Evolutionary conservation across 2,888 invertebrate genomes (phyloP).

Genomic region (Chouioia cunea): DNA sequence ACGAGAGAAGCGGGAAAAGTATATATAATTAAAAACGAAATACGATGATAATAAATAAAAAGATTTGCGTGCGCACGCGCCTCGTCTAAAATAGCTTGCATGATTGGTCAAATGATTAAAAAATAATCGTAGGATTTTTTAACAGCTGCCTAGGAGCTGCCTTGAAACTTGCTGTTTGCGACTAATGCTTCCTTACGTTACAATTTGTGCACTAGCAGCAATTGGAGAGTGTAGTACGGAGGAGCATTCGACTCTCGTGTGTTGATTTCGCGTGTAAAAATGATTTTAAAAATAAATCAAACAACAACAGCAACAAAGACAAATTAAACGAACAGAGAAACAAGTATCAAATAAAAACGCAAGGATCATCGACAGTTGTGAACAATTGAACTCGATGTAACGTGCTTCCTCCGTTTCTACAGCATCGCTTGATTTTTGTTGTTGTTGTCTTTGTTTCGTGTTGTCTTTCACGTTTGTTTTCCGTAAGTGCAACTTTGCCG

Average conservation of each 20-base stretch:
- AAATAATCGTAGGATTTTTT: slow-evolving; percentile 9
- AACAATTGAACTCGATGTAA: not conserved
- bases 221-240: slow-evolving; percentile 48
- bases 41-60: slow-evolving; percentile 37
- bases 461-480: not conserved
- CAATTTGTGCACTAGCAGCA: slow-evolving; percentile 60
- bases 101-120: slow-evolving; percentile 38
- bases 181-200: slow-evolving; percentile 45
- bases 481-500: slow-evolving; percentile 29
- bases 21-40: slow-evolving; percentile 21
- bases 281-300: not conserved
- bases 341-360: slow-evolving; percentile 10
- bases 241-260: slow-evolving; percentile 18
- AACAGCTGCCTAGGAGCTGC: slow-evolving; percentile 37
- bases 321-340: slow-evolving; percentile 6
- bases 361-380: not conserved
- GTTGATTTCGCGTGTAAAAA: not conserved
- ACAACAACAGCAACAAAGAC: not conserved
- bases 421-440: slow-evolving; percentile 12
- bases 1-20: slow-evolving; percentile 25
- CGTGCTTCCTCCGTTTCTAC: slow-evolving; percentile 31
- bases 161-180: slow-evolving; percentile 16
- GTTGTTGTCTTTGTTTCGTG: not conserved
- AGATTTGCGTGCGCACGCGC: slow-evolving; percentile 18
- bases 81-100: slow-evolving; percentile 41